phyloP scores from a whole-genome alignment of 2,888 invertebrate genomes.

The Synanthedon formicaeformis region DNA sequence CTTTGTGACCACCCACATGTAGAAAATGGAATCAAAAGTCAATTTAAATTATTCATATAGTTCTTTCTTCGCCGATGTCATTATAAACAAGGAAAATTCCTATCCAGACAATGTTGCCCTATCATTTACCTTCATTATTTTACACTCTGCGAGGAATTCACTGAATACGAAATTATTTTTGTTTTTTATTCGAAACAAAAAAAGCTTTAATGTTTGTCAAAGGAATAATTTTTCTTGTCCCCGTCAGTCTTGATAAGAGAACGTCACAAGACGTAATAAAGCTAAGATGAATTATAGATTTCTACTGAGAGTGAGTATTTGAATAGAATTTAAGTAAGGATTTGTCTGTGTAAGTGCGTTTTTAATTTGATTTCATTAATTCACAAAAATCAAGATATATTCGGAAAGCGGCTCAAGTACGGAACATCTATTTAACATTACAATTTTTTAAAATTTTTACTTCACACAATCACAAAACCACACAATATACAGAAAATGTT shows the following conservation, averaged over 20 bases:
- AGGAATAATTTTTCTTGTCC: not conserved
- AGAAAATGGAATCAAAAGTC: not conserved
- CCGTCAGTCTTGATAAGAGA: not conserved
- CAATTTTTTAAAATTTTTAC: too few relatives aligned
- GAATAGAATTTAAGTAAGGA: too few relatives aligned
- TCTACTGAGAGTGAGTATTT: too few relatives aligned
- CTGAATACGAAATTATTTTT: not conserved
- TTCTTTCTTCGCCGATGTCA: not conserved
- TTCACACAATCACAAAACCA: too few relatives aligned
- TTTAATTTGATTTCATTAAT: too few relatives aligned
- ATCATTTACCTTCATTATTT: conserved; percentile 2
- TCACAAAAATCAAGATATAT: too few relatives aligned
- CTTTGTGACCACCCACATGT: not conserved
- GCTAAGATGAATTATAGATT: not conserved
- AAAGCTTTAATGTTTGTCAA: not conserved
- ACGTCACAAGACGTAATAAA: not conserved
- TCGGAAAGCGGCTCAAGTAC: too few relatives aligned
- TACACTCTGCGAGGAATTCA: conserved; percentile 1
- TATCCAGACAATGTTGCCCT: conserved; percentile 1
- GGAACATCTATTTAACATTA: too few relatives aligned
- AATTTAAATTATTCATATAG: not conserved
- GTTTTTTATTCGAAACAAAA: not conserved
- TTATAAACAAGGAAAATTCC: not conserved
- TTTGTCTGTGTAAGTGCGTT: too few relatives aligned
- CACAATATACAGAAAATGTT: too few relatives aligned